Evolutionary conservation across 2,888 invertebrate species (phyloP).

Genomic region (Troides oblongomaculatus): DNA sequence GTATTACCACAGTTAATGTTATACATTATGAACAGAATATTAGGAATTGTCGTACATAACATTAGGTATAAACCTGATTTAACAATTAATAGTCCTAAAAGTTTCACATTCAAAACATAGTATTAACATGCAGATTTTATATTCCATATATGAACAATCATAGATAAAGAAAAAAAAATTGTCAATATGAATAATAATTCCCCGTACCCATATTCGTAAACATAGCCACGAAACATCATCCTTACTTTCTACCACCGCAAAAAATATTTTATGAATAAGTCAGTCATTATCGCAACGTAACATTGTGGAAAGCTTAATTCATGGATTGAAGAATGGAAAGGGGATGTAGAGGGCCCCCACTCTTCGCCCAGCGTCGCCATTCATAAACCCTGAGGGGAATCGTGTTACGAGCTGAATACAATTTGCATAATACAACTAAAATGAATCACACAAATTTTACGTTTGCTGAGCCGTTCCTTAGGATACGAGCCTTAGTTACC

Average conservation of each 20-base stretch:
- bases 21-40: no score
- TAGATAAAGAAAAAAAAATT: no score
- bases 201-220: background rate
- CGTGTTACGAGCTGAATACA: conserved; percentile 39
- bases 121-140: no score
- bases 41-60: no score
- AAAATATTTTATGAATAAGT: background rate
- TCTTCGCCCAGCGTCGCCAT: conserved; percentile 40
- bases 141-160: no score
- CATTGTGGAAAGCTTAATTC: conserved; percentile 13
- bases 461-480: conserved; percentile 7
- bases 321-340: conserved; percentile 16
- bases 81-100: no score
- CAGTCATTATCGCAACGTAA: conserved; percentile 10
- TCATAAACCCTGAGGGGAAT: conserved; percentile 44
- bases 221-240: background rate
- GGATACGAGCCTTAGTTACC: background rate
- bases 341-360: conserved; percentile 25
- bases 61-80: no score
- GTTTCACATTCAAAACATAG: no score
- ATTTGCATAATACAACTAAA: conserved; percentile 60
- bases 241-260: background rate
- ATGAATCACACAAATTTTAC: conserved; percentile 28
- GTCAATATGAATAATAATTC: no score
- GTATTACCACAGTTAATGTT: no score